Evolutionary conservation across 2,113 vertebrate genomes (phyloP).

Genomic region (Sardina pilchardus): DNA sequence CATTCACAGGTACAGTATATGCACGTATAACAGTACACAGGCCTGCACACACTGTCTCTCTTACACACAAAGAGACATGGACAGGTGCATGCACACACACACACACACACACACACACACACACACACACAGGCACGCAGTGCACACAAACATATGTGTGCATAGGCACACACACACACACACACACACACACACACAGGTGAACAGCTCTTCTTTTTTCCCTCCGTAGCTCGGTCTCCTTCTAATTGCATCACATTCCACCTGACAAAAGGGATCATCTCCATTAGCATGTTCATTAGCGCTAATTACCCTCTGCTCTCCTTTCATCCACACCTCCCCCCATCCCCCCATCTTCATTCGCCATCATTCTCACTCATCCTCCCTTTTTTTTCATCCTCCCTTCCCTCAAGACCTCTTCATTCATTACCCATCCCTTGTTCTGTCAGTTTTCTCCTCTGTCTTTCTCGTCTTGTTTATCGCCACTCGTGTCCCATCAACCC

Average conservation of each 20-base stretch:
- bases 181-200: conserved; percentile 23
- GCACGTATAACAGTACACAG: too few relatives aligned
- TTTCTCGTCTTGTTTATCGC: not conserved
- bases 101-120: not conserved
- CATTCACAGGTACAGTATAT: not conserved
- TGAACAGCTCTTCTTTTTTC: conserved; percentile 37
- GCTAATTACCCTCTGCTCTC: conserved; percentile 42
- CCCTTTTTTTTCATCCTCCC: not conserved
- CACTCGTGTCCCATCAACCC: not conserved
- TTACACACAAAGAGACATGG: too few relatives aligned
- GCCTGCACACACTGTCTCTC: too few relatives aligned
- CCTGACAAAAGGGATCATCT: conserved; percentile 50
- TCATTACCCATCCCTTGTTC: not conserved
- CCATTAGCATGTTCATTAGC: conserved; percentile 46
- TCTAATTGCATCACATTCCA: conserved; percentile 45
- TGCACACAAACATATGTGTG: not conserved
- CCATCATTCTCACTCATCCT: not conserved
- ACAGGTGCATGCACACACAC: not conserved
- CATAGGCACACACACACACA: not conserved
- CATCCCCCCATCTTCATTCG: not conserved
- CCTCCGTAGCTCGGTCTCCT: not conserved
- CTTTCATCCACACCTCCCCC: not conserved
- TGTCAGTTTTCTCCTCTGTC: not conserved
- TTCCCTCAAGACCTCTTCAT: not conserved
- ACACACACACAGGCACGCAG: not conserved